Percentiles rank a stretch among this genome's conserved stretches.
Evolutionary conservation across 2,888 invertebrate species (phyloP).

Genomic region (Cataglyphis albicans): DNA sequence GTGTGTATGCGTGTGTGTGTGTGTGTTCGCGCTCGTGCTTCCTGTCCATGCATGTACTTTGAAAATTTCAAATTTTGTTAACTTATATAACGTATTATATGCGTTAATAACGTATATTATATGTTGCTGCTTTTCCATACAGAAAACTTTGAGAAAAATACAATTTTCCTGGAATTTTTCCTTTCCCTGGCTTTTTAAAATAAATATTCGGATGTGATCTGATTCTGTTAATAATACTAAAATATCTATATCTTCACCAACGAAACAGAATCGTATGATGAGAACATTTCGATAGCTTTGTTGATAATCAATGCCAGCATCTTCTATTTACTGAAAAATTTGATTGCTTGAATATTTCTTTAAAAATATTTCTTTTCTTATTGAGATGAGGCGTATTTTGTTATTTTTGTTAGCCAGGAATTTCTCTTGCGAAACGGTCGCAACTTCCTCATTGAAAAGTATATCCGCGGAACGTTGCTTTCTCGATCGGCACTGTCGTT

Average conservation of each 20-base stretch:
- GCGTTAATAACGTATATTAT: no score
- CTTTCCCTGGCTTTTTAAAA: neutral
- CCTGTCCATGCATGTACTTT: no score
- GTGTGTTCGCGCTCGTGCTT: no score
- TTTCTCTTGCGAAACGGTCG: neutral
- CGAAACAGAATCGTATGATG: neutral
- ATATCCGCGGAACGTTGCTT: neutral
- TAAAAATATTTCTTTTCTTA: no score
- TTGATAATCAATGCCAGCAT: neutral
- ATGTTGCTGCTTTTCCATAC: no score
- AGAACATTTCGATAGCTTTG: neutral
- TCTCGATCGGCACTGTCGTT: neutral
- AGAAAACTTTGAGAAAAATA: neutral
- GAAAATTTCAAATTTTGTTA: no score
- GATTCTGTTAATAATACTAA: neutral
- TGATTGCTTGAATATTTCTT: neutral
- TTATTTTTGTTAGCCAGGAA: neutral
- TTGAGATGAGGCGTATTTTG: neutral
- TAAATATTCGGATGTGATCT: neutral
- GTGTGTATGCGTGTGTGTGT: no score
- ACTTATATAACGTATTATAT: no score
- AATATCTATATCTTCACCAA: neutral
- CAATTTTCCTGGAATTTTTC: neutral
- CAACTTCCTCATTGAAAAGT: neutral
- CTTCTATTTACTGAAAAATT: neutral